Conservation (phyloP, 2,888 invertebrate species). For the Bedellia somnulentella region DNA sequence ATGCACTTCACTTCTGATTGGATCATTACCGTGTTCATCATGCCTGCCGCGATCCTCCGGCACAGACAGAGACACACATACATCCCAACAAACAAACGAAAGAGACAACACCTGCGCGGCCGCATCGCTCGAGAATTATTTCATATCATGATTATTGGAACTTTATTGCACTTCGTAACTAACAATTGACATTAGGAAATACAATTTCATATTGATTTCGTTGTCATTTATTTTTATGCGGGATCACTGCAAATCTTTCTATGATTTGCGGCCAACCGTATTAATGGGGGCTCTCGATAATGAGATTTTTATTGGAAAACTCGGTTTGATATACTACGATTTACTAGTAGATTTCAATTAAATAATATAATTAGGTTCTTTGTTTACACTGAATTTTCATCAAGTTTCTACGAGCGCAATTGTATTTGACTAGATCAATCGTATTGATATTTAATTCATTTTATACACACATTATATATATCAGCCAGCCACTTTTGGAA, state of each 20-base stretch:
- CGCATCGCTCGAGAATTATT: constrained; percentile 55
- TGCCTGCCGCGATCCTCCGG: constrained; percentile 54
- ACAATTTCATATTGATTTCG: constrained; percentile 61
- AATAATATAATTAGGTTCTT: too few species aligned
- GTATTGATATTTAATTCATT: too few species aligned
- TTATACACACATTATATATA: too few species aligned
- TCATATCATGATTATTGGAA: constrained; percentile 61
- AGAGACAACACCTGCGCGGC: constrained; percentile 22
- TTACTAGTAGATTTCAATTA: too few species aligned
- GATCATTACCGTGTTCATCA: constrained; percentile 63
- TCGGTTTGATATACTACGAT: too few species aligned
- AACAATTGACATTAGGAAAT: constrained; percentile 63
- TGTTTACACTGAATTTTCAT: too few species aligned
- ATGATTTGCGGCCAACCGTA: constrained; percentile 56
- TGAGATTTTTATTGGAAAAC: too few species aligned
- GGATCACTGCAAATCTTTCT: constrained; percentile 57
- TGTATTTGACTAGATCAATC: too few species aligned
- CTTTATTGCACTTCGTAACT: constrained; percentile 62
- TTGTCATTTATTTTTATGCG: constrained; percentile 52
- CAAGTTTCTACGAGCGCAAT: too few species aligned
- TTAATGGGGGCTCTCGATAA: too few species aligned
- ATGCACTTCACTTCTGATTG: constrained; percentile 62
- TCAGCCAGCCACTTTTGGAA: too few species aligned
- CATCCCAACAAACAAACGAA: constrained; percentile 14
- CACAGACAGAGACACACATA: constrained; percentile 30